A percentile compares a stretch with the other conserved stretches of the same genome.
phyloP scores from a whole-genome alignment of 2,797 vertebrate species.

The Poecilia wingei region DNA sequence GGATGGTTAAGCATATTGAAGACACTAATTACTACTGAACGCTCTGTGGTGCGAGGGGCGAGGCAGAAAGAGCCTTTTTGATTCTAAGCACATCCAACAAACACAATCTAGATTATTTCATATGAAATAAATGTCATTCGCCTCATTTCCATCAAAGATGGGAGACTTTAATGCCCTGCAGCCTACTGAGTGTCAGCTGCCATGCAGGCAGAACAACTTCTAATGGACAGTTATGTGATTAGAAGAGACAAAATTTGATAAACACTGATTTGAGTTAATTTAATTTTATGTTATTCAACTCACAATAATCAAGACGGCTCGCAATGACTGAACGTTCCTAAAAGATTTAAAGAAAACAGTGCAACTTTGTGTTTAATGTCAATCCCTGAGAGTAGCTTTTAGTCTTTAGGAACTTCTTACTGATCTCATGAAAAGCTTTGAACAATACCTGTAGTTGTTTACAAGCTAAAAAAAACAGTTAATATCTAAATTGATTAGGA shows the following conservation, averaged over 20 bases:
- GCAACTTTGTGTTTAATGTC: background rate
- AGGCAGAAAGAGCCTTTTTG: slow-evolving; percentile 46
- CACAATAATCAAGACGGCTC: background rate
- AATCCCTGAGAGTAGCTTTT: background rate
- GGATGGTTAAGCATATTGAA: slow-evolving; percentile 72
- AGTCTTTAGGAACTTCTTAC: background rate
- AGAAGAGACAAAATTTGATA: slow-evolving; percentile 9
- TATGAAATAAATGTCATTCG: slow-evolving; percentile 52
- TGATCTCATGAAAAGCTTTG: background rate
- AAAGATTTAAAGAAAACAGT: background rate
- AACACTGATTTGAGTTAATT: slow-evolving; percentile 23
- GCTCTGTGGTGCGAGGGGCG: slow-evolving; percentile 60
- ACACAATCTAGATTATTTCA: slow-evolving; percentile 62
- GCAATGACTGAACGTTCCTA: background rate
- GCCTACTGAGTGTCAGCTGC: slow-evolving; percentile 20
- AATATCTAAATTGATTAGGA: background rate
- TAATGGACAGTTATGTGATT: background rate
- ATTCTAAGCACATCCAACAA: slow-evolving; percentile 48
- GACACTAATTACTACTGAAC: slow-evolving; percentile 73
- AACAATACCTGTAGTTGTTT: background rate
- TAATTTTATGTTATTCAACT: slow-evolving; percentile 11
- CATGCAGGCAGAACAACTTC: slow-evolving; percentile 21
- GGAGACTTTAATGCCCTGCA: slow-evolving; percentile 33
- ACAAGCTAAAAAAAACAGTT: background rate
- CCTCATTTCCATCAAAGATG: slow-evolving; percentile 40